Evolutionary conservation across 2,113 vertebrate species (phyloP), one percentile per base, ranked within the genome.

Genomic region (Scatophagus argus): DNA sequence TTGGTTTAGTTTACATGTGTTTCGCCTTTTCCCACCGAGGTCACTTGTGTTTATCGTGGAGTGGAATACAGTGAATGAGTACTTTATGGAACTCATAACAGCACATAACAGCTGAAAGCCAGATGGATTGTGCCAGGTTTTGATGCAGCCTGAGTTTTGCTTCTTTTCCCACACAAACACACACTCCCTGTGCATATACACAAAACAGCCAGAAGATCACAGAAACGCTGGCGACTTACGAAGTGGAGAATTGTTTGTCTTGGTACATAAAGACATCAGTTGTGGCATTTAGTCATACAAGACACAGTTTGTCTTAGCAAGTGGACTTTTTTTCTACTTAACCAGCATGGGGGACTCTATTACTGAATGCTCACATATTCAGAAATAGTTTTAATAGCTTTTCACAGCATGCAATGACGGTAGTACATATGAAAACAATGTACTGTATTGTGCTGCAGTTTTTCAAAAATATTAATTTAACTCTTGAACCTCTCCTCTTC

Each of bases 1-100:
- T 86, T 69, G 71, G 54, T 79, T 86, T 25, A 52, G 61, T 75
- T 86, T 77, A 43, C 51, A 69, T 14, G 32, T 59, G 34, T 82
- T 78, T 66, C 49, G 41, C 43, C 14, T 59, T 17, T 74, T 83
- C 60, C 39, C 64, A 67, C 63, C 64, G 46, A 69, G 63, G 60
- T 77, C 83, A 86, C 23, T 79, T 43, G 58, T 62, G 63, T 77
- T 63, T 75, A 55, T 58, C 56, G 70, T 63, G 21, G 41, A 23
- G 25, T 51, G 58, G 65, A 89, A 86, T 23, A 36, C 13, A 81
- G 78, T 72, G 67, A 82, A 55, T 55, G 21, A 1, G 62, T 63
- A 8, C 79, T 88, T 85, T 84, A 74, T 66, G 77, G 51, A 56
- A 66, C 23, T 67, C 27, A 5, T n/a, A n/a, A 60, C 51, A 67